Conservation (phyloP, 2,888 invertebrate species). For the Lithophane semibrunnea region DNA sequence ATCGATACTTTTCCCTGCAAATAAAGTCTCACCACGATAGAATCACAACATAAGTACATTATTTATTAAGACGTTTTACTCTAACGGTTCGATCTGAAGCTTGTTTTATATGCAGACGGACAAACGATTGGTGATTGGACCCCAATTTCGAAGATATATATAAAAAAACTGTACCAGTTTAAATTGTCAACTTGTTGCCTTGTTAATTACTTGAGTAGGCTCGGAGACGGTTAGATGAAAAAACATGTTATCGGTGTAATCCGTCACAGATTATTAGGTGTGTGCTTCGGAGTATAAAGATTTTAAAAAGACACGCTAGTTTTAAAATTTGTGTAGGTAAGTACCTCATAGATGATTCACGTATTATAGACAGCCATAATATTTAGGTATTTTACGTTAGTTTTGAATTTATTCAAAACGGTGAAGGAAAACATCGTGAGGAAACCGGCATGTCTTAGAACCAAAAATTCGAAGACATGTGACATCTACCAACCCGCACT, state of each 20-base stretch:
- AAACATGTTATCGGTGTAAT: conserved; percentile 36
- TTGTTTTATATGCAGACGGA: conserved; percentile 62
- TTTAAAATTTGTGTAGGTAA: not conserved
- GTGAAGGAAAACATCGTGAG: no score
- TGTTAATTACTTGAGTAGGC: conserved; percentile 64
- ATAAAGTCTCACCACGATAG: conserved; percentile 27
- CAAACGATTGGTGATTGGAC: conserved; percentile 65
- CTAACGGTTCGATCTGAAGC: conserved; percentile 59
- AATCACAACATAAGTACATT: conserved; percentile 55
- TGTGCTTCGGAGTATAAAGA: conserved; percentile 8
- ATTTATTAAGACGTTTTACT: conserved; percentile 65
- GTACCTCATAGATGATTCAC: not conserved
- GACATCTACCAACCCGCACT: no score
- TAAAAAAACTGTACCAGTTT: conserved; percentile 64
- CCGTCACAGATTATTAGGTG: conserved; percentile 30
- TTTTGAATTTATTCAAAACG: not conserved
- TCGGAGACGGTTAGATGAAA: conserved; percentile 38
- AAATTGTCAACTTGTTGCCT: conserved; percentile 66
- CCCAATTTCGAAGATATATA: conserved; percentile 56
- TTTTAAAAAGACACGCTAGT: not conserved
- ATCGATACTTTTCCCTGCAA: conserved; percentile 20
- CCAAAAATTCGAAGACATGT: no score
- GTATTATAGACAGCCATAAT: not conserved
- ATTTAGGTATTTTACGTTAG: not conserved
- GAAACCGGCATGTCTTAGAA: no score